Conservation (phyloP, 2,888 invertebrate genomes). For the Lepidocyrtoides sp. region DNA sequence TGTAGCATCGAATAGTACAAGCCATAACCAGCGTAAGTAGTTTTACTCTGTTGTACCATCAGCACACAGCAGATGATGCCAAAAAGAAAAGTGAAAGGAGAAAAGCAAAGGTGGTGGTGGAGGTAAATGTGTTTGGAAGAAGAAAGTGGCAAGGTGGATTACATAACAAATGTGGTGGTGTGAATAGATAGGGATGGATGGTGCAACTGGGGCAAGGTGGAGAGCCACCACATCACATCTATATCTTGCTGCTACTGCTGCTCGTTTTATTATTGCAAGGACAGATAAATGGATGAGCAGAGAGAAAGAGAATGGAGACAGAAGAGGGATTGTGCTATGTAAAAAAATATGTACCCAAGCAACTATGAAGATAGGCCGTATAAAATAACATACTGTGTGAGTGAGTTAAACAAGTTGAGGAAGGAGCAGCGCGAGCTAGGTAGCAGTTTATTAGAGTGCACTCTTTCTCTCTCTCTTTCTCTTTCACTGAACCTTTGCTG, state of each 20-base stretch:
- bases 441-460: slow-evolving; percentile 43
- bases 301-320: slow-evolving; percentile 13
- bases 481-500: neutral
- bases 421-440: neutral
- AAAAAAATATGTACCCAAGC: neutral
- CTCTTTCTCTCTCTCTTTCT: neutral
- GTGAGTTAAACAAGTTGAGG: neutral
- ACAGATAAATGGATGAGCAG: slow-evolving; percentile 42
- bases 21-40: neutral
- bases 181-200: slow-evolving; percentile 25
- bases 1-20: neutral
- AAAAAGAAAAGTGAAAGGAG: neutral
- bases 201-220: slow-evolving; percentile 52
- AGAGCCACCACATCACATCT: neutral
- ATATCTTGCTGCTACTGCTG: neutral
- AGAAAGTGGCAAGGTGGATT: slow-evolving; percentile 57
- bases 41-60: neutral
- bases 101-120: neutral
- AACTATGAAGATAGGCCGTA: neutral
- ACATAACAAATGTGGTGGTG: slow-evolving; percentile 12
- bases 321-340: slow-evolving; percentile 23
- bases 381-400: neutral
- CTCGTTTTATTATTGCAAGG: slow-evolving; percentile 25
- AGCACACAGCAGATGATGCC: slow-evolving; percentile 46
- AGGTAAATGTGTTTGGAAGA: slow-evolving; percentile 21